Evolutionary conservation across 1,140 invertebrate species (phyloP).

Genomic region (Pogonognathellus flavescens): DNA sequence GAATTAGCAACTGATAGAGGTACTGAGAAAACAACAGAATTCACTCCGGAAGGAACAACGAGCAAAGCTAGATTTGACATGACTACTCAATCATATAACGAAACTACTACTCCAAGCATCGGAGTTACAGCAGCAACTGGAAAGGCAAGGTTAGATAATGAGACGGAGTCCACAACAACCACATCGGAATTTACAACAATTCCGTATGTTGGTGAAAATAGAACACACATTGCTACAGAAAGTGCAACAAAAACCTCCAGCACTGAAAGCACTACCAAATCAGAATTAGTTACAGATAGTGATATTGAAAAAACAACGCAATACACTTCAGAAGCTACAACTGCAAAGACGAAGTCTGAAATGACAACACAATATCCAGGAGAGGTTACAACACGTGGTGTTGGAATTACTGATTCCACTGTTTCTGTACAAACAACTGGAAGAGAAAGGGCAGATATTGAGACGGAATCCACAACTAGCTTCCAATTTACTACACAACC

Average conservation of each 20-base stretch:
- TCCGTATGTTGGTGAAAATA: conserved; percentile 15
- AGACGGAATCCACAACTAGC: background rate
- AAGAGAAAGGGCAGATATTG: background rate
- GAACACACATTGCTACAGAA: background rate
- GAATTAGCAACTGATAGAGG: background rate
- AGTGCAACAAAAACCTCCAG: too few relatives aligned
- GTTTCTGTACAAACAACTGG: background rate
- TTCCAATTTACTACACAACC: background rate
- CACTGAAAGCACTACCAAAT: conserved; percentile 3
- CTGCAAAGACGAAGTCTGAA: background rate
- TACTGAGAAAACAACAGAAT: background rate
- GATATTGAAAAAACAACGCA: background rate
- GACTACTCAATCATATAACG: background rate
- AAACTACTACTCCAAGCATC: too few relatives aligned
- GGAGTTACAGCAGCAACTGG: too few relatives aligned
- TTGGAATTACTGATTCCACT: background rate
- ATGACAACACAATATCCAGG: background rate
- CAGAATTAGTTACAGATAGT: background rate
- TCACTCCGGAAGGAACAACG: conserved; percentile 2
- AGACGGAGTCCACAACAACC: background rate
- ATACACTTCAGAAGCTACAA: background rate
- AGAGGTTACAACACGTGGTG: background rate
- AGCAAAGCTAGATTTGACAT: background rate
- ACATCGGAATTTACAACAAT: background rate
- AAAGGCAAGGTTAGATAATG: background rate